Evolutionary conservation across 2,113 vertebrate species (phyloP), one percentile per base, ranked within the genome.

Genomic region (Gymnorhina tibicen): DNA sequence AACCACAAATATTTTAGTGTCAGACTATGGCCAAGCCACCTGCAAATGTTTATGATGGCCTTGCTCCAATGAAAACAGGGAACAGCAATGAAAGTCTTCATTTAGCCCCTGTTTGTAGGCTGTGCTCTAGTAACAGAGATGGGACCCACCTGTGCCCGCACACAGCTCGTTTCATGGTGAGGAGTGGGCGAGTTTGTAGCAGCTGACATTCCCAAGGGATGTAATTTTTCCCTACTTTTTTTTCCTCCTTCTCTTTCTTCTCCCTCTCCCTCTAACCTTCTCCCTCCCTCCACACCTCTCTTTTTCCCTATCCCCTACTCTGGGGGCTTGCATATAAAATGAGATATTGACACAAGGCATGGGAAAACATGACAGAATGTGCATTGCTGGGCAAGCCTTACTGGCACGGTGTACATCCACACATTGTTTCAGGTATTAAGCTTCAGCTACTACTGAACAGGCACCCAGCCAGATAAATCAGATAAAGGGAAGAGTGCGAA

Each of bases 1-100:
- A 97, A 98, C 98, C 98, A 98, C 98, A 98, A 98, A 98, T 98
- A 98, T 98, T 98, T 98, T 98, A 98, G 98, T 98, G 97, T 98
- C 98, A 98, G 98, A 97, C 98, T 98, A 97, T 98, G 98, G 98
- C 98, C 98, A 98, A 98, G 98, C 98, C 98, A 98, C 98, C 98
- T 98, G 98, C 98, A 98, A 98, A 98, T 98, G 98, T 98, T 98
- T 98, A 98, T 97, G 96, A 97, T 98, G 98, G 98, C 98, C 93
- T 91, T 89, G 80, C 64, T 98, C 98, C 98, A 98, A 98, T 74
- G 88, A 98, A 98, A 98, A 98, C 97, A 98, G 96, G 97, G 97
- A 98, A 98, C 97, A 98, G 98, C 97, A 98, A 98, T 98, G 98
- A 98, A 98, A 98, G 98, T 98, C 98, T 97, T 98, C 97, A 96